These are phyloP conservation scores for Conus betulinus DNA, from an alignment of 1,140 invertebrate species.

Conservation along the genomic window DNA sequence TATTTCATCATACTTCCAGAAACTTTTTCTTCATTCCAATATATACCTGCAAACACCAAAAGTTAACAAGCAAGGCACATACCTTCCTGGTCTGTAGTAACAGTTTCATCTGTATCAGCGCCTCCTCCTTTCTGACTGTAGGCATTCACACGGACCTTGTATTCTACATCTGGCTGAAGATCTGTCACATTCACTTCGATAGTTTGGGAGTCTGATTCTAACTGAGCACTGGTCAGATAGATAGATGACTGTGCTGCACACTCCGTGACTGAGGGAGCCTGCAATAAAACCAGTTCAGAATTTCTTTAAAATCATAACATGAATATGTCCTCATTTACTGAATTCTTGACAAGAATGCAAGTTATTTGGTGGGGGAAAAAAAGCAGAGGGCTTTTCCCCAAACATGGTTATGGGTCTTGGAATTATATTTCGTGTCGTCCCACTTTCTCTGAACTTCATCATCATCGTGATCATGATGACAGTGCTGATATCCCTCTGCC, in stretches of 20 bases:
- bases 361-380: no score
- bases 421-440: no score
- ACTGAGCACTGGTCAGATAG: not conserved
- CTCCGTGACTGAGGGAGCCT: not conserved
- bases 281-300: not conserved
- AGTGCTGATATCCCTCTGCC: no score
- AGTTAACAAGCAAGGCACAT: not conserved
- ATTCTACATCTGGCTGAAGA: not conserved
- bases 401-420: no score
- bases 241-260: not conserved
- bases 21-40: no score
- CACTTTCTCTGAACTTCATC: no score
- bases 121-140: not conserved
- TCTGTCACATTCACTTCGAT: not conserved
- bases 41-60: not conserved
- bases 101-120: not conserved
- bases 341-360: not conserved
- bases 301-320: not conserved
- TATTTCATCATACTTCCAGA: no score
- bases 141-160: not conserved
- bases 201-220: not conserved
- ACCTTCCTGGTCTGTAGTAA: not conserved
- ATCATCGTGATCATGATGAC: no score
- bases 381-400: no score
- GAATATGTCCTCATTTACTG: not conserved